phyloP scores from a whole-genome alignment of 2,888 invertebrate genomes.

The Kryphioiulus occultus region DNA sequence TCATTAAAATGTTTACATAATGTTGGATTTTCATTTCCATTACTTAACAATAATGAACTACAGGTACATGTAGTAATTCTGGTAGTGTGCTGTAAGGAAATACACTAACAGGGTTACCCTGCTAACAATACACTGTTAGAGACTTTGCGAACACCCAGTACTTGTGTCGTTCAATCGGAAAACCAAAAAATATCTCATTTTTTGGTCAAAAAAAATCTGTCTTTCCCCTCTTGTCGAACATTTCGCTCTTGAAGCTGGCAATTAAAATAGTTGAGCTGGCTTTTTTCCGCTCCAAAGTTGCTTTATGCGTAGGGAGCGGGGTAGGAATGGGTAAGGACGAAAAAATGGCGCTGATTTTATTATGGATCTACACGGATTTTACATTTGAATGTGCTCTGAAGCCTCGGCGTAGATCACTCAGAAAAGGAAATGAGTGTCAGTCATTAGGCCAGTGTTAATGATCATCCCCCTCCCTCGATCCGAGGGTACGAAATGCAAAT shows the following conservation, averaged over 20 bases:
- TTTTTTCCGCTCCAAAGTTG: not conserved
- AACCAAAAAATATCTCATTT: not conserved
- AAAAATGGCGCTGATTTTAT: not conserved
- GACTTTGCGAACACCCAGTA: not conserved
- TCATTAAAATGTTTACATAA: too few relatives aligned
- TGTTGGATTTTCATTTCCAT: too few relatives aligned
- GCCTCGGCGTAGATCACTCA: not conserved
- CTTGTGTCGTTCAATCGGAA: not conserved
- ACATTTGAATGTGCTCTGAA: not conserved
- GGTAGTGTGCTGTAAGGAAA: too few relatives aligned
- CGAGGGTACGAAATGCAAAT: constrained; percentile 35
- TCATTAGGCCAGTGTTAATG: constrained; percentile 31
- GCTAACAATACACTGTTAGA: not conserved
- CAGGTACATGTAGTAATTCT: too few relatives aligned
- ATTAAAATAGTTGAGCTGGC: not conserved
- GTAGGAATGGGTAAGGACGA: not conserved
- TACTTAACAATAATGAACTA: too few relatives aligned
- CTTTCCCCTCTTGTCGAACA: not conserved
- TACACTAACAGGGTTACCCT: too few relatives aligned
- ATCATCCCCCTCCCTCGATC: constrained; percentile 30
- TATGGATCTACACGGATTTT: constrained; percentile 26
- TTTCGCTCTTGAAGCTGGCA: not conserved
- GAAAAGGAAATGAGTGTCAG: constrained; percentile 35
- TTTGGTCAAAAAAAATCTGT: not conserved
- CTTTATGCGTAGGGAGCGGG: not conserved